A percentile compares a stretch with the other conserved stretches of the same genome.
These are phyloP conservation scores for Zaprionus obscuricornis DNA, from an alignment of 2,888 invertebrate genomes.

Conservation along the genomic window DNA sequence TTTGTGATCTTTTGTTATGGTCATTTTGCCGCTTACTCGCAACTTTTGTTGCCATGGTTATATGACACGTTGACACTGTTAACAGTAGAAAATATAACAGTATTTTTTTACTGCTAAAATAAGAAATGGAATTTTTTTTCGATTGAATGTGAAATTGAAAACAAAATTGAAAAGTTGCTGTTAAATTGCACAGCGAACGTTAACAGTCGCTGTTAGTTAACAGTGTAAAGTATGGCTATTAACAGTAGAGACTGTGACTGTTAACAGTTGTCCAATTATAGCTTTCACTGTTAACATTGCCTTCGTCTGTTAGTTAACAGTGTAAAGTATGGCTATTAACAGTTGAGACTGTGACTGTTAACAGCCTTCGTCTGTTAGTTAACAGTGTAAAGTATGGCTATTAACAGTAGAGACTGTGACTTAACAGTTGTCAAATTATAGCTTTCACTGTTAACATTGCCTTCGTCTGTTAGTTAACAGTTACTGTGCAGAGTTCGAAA, in stretches of 20 bases:
- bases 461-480: background rate
- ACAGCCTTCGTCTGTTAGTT: no score
- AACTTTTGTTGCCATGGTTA: slow-evolving; percentile 31
- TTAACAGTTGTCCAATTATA: no score
- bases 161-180: background rate
- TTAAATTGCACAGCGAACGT: background rate
- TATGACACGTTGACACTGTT: slow-evolving; percentile 17
- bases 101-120: background rate
- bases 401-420: no score
- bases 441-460: background rate
- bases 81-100: background rate
- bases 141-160: background rate
- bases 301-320: no score
- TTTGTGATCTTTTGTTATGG: slow-evolving; percentile 27
- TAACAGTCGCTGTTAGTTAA: slow-evolving; percentile 1
- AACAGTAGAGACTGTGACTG: no score
- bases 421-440: no score
- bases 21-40: no score
- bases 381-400: no score
- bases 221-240: no score
- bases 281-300: no score
- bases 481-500: slow-evolving; percentile 20
- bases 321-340: no score
- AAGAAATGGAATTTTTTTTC: background rate
- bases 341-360: no score